Base-by-base conservation (phyloP, 2,888 invertebrate genomes). In the Agrotis puta region DNA sequence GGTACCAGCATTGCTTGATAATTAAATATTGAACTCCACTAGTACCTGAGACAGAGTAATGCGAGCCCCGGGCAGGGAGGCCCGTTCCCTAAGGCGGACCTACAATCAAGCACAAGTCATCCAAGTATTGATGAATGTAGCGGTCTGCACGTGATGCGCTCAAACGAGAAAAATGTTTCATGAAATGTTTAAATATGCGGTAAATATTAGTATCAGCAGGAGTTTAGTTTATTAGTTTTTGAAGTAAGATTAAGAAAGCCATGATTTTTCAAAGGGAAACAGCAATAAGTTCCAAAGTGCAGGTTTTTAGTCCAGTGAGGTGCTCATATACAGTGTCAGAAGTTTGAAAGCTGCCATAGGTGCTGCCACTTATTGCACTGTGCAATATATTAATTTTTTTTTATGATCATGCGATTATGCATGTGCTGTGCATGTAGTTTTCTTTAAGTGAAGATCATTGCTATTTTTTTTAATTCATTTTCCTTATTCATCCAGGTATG, bases 61-160 rank as follows among this genome's bases (percentile, higher is more conserved):
- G 75, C 88, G 88, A 79, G 87, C 88, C 74, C 88, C 88, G 81
- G 83, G 81, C 65, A 88, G 76, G 73, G 77, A 67, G 63, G 71
- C 63, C 58, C 89, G 87, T 72, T 88, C 84, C 70, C 85, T 88
- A 83, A 90, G 85, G 63, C 77, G 85, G 58, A 86, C 84, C 88
- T 89, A 89, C 77, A 87, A 88, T 79, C 80, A 86, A 61, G 54
- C 79, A 84, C 66, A 66, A 66, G 78, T 77, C 83, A 85, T 65
- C 75, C 65, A 74, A 70, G 71, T 66, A 67, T 65, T 24, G 22
- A 22, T 45, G 58, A 50, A 47, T 66, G 56, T 59, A 18, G 54
- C 18, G 47, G 22, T n/a, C 45, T 51, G 16, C 6, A 47, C 68
- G 56, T 27, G 63, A 18, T 64, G 47, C 56, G 61, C 50, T 45